Percentiles rank a stretch among this genome's conserved stretches.
These are phyloP conservation scores for Phoxinus phoxinus DNA, from an alignment of 2,113 vertebrate genomes.

Conservation along the genomic window DNA sequence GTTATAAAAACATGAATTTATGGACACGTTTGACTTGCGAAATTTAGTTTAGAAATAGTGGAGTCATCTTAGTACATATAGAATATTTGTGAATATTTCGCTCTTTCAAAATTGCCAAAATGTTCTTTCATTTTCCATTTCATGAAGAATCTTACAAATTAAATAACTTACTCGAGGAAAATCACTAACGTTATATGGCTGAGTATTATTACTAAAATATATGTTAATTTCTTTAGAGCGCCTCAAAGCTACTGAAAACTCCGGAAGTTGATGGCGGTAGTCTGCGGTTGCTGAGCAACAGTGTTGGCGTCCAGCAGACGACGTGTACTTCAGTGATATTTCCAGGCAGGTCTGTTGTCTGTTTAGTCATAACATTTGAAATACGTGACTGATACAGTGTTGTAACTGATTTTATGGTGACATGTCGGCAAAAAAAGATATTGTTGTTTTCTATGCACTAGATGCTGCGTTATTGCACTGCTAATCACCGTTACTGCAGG, in stretches of 20 bases:
- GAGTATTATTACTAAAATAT: too few relatives aligned
- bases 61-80: background rate
- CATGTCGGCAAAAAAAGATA: background rate
- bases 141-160: background rate
- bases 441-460: background rate
- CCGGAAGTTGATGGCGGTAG: slow-evolving; percentile 1
- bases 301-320: background rate
- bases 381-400: background rate
- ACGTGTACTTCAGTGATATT: background rate
- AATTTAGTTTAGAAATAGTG: background rate
- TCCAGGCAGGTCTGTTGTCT: background rate
- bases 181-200: background rate
- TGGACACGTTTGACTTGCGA: background rate
- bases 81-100: background rate
- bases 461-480: background rate
- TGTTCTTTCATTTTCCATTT: background rate
- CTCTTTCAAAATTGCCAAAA: background rate
- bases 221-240: background rate
- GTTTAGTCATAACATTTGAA: background rate
- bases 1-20: background rate
- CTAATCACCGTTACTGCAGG: background rate
- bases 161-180: background rate
- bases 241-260: background rate
- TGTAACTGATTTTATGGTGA: background rate
- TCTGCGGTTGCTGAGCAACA: slow-evolving; percentile 70